Conservation (phyloP, 2,113 vertebrate genomes). For the Benitochromis conjunctus region DNA sequence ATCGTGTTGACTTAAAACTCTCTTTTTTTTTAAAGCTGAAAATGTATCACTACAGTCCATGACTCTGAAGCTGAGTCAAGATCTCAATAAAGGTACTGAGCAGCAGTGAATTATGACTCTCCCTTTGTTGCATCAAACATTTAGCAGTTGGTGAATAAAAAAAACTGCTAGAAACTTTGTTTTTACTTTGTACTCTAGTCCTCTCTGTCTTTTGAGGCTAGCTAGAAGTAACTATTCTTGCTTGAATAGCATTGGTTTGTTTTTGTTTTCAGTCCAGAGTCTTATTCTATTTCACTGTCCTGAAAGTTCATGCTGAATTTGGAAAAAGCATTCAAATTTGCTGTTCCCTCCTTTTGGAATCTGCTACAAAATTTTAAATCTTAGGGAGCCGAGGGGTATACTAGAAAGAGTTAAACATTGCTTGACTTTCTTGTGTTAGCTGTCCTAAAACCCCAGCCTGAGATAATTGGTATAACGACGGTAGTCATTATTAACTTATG, state of each 20-base stretch:
- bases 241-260: background rate
- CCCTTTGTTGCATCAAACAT: background rate
- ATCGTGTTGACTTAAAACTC: background rate
- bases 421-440: background rate
- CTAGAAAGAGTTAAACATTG: background rate
- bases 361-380: background rate
- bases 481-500: rapidly evolving
- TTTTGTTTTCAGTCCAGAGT: too few species aligned
- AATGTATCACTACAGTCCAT: background rate
- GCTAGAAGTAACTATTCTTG: background rate
- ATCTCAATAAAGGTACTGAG: background rate
- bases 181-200: background rate
- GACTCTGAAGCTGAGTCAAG: background rate
- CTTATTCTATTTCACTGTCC: background rate
- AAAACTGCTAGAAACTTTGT: background rate
- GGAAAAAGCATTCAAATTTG: background rate
- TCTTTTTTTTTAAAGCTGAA: background rate
- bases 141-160: background rate
- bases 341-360: background rate
- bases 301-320: background rate
- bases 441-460: background rate
- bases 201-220: background rate
- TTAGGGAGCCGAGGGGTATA: background rate
- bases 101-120: background rate
- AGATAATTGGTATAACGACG: too few species aligned